Conservation (phyloP, 2,888 invertebrate genomes). For the Paralinhomoeus sp. region DNA sequence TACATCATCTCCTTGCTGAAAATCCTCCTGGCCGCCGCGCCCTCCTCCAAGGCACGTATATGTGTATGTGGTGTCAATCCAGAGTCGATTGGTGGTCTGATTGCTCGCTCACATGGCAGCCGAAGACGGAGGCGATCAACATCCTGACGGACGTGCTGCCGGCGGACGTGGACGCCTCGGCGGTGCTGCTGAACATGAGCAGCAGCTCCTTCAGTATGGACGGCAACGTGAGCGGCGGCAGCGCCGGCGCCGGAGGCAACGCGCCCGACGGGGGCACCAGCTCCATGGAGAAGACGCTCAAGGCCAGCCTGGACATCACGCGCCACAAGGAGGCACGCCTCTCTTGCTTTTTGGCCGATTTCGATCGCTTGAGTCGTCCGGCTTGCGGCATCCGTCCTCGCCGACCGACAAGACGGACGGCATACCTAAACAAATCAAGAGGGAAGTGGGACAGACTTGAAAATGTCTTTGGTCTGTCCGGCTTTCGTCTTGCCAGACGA, state of each 20-base stretch:
- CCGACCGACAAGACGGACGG: too few relatives aligned
- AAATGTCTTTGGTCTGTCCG: not conserved
- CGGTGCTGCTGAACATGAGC: not conserved
- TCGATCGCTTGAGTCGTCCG: too few relatives aligned
- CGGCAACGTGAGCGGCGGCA: not conserved
- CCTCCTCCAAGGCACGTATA: constrained; percentile 62
- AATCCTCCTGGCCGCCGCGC: constrained; percentile 83
- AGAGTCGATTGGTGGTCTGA: not conserved
- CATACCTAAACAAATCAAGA: too few relatives aligned
- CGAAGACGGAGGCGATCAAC: constrained; percentile 88
- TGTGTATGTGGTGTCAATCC: not conserved
- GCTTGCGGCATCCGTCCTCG: too few relatives aligned
- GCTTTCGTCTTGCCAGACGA: not conserved
- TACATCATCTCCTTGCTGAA: constrained; percentile 66
- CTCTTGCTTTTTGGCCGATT: too few relatives aligned
- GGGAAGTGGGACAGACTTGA: too few relatives aligned
- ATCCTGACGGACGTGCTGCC: constrained; percentile 92
- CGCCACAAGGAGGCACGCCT: constrained; percentile 50
- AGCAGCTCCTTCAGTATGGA: constrained; percentile 13
- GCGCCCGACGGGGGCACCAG: not conserved
- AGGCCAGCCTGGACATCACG: constrained; percentile 50
- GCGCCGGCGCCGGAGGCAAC: not conserved
- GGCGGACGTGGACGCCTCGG: constrained; percentile 14
- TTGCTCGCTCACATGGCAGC: too few relatives aligned
- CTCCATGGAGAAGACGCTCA: constrained; percentile 5